phyloP scores from a whole-genome alignment of 2,797 vertebrate genomes.

The Cephalopachus bancanus region DNA sequence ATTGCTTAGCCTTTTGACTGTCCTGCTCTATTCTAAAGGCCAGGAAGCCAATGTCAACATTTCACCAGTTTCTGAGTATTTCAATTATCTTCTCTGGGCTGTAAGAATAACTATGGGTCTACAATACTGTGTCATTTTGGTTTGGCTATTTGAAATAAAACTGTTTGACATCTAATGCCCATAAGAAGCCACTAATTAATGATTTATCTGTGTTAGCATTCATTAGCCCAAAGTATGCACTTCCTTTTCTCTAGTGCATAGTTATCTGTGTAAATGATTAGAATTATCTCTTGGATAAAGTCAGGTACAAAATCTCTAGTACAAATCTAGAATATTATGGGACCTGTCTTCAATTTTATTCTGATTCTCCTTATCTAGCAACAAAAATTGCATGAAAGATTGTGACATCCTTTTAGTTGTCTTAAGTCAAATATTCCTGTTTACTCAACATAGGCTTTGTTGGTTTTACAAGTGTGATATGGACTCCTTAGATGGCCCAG shows the following conservation, averaged over 20 bases:
- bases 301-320: not conserved
- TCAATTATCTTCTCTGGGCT: not conserved
- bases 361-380: too few relatives aligned
- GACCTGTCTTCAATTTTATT: too few relatives aligned
- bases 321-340: not conserved
- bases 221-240: not conserved
- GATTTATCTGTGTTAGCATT: not conserved
- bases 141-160: not conserved
- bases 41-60: too few relatives aligned
- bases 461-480: too few relatives aligned
- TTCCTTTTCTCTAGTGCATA: not conserved
- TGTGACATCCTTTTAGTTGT: too few relatives aligned
- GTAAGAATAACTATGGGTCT: not conserved
- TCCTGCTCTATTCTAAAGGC: not conserved
- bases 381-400: too few relatives aligned
- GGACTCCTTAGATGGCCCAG: too few relatives aligned
- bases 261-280: not conserved
- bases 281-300: not conserved
- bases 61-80: not conserved
- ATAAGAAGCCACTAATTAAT: too few relatives aligned
- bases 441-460: too few relatives aligned
- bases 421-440: too few relatives aligned
- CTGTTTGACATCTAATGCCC: not conserved
- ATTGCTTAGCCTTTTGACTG: not conserved
- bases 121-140: not conserved